Evolutionary conservation across 2,113 vertebrate species (phyloP).

Genomic region (Psilopogon haemacephalus): DNA sequence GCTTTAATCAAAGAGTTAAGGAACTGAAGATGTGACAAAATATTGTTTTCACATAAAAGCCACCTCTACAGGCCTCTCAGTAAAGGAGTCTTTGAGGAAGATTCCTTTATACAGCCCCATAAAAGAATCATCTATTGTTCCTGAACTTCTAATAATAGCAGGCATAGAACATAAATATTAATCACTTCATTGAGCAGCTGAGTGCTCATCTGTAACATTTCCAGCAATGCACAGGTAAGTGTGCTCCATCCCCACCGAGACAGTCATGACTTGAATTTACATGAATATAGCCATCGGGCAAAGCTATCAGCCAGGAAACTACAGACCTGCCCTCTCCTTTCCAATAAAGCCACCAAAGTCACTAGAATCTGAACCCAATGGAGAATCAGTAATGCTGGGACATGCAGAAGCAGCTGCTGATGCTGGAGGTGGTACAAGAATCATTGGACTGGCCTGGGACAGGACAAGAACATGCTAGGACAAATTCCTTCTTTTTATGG

Average conservation of each 20-base stretch:
- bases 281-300: background rate
- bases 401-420: fast-evolving
- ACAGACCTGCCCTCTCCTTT: background rate
- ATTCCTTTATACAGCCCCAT: background rate
- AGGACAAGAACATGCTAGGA: background rate
- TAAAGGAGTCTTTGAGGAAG: background rate
- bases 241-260: background rate
- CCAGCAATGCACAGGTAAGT: background rate
- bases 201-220: background rate
- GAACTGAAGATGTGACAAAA: background rate
- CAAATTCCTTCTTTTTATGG: background rate
- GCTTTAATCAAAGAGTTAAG: background rate
- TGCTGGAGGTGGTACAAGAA: background rate
- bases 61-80: background rate
- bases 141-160: background rate
- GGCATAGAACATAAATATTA: background rate
- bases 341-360: background rate
- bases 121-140: background rate
- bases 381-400: background rate
- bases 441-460: background rate
- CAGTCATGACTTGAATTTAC: background rate
- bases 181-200: background rate
- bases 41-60: background rate
- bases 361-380: fast-evolving
- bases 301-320: background rate